Conservation (phyloP, 1,140 invertebrate genomes). For the Dreissena polymorpha region DNA sequence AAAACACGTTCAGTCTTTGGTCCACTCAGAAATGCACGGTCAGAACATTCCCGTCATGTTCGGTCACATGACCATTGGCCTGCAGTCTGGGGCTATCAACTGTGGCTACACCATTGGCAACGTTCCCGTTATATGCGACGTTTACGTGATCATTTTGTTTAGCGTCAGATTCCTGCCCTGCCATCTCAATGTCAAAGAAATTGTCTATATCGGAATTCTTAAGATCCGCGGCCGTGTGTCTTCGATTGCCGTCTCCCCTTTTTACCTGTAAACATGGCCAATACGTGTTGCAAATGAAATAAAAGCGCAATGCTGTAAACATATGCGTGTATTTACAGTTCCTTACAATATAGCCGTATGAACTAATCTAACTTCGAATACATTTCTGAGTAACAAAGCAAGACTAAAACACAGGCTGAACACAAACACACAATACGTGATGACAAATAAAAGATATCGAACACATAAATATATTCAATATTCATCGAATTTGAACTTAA, state of each 20-base stretch:
- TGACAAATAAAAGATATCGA: no score
- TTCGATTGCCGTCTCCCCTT: not conserved
- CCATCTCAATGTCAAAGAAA: constrained; percentile 42
- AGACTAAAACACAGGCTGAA: not conserved
- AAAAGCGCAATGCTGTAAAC: not conserved
- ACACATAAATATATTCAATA: no score
- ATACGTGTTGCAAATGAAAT: not conserved
- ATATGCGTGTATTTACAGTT: not conserved
- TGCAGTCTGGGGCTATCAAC: no score
- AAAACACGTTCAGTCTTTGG: no score
- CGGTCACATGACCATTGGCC: no score
- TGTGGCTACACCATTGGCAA: no score
- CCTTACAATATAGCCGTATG: no score
- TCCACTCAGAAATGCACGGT: no score
- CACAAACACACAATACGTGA: no score
- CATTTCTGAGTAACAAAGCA: not conserved
- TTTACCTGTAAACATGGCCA: constrained; percentile 15
- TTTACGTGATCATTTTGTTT: not conserved
- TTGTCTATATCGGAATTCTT: constrained; percentile 10
- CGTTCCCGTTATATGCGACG: no score
- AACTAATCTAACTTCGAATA: not conserved
- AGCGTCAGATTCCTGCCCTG: not conserved
- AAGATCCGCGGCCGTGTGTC: constrained; percentile 41
- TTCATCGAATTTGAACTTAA: no score
- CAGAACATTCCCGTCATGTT: no score